These are phyloP conservation scores for Pogonomyrmex barbatus DNA, from an alignment of 1,140 invertebrate species.

Conservation along the genomic window DNA sequence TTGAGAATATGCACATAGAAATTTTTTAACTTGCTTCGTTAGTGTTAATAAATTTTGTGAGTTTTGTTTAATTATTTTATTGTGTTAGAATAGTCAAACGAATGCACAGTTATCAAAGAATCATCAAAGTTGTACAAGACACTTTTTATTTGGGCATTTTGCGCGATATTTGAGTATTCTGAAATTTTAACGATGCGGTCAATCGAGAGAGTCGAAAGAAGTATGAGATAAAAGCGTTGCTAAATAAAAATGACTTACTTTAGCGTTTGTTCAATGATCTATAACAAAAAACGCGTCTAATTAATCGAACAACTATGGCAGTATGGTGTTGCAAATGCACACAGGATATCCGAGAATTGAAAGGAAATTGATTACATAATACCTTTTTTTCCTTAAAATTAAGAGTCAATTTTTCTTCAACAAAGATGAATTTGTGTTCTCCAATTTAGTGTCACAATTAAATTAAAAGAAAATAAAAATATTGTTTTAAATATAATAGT, in stretches of 20 bases:
- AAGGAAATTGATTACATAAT: background rate
- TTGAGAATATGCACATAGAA: background rate
- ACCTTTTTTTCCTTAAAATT: background rate
- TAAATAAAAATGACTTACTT: background rate
- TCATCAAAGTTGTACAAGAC: background rate
- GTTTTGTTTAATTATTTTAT: background rate
- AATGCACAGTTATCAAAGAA: background rate
- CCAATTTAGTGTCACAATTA: background rate
- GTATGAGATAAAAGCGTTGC: background rate
- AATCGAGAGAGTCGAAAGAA: background rate
- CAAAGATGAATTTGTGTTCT: background rate
- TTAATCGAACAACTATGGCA: conserved; percentile 19
- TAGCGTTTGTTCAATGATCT: background rate
- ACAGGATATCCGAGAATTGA: background rate
- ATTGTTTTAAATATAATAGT: background rate
- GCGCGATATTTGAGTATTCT: background rate
- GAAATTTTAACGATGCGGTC: background rate
- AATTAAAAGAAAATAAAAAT: background rate
- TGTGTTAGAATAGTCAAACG: background rate
- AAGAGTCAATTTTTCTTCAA: background rate
- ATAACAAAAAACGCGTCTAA: conserved; percentile 13
- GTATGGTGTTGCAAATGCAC: conserved; percentile 1
- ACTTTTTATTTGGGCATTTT: background rate
- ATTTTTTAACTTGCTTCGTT: background rate
- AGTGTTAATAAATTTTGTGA: background rate